Evolutionary conservation across 2,113 vertebrate species (phyloP).

Genomic region (Pungitius pungitius): DNA sequence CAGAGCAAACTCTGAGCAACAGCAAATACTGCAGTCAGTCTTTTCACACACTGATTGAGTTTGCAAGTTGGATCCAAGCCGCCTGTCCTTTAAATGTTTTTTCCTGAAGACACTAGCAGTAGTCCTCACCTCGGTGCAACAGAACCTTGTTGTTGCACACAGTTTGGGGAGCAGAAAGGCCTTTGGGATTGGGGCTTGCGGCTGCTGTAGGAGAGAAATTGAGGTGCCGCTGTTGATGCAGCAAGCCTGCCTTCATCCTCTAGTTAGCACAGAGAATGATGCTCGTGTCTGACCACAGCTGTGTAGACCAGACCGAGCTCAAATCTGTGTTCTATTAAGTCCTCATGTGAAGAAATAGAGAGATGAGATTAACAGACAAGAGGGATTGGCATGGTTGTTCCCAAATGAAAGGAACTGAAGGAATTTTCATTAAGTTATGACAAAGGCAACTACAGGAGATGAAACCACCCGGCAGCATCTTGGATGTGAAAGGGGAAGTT

Average conservation of each 20-base stretch:
- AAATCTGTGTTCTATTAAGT: conserved; percentile 8
- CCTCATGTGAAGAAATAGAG: conserved; percentile 7
- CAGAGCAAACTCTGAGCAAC: conserved; percentile 31
- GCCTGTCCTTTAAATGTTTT: conserved; percentile 78
- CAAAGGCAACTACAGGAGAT: conserved; percentile 17
- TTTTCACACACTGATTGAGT: conserved; percentile 73
- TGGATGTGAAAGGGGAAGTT: conserved; percentile 17
- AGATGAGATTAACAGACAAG: neutral
- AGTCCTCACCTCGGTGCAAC: conserved; percentile 38
- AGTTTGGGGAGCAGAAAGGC: conserved; percentile 38
- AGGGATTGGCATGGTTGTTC: conserved; percentile 13
- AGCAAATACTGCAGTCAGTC: conserved; percentile 40
- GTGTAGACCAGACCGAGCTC: conserved; percentile 3
- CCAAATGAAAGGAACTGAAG: conserved; percentile 4
- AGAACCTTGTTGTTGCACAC: conserved; percentile 46
- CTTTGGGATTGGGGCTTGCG: conserved; percentile 37
- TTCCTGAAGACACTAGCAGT: conserved; percentile 71
- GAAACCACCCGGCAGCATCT: neutral
- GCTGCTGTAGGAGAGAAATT: conserved; percentile 19
- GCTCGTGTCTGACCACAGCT: conserved; percentile 19
- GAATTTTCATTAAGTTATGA: conserved; percentile 13
- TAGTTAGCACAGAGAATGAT: conserved; percentile 28
- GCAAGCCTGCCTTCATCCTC: conserved; percentile 14
- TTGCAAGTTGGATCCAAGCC: conserved; percentile 75
- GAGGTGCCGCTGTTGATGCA: conserved; percentile 35